These are phyloP conservation scores for Ciona savignyi DNA, from an alignment of 23 tunicate species.

Conservation along the genomic window DNA sequence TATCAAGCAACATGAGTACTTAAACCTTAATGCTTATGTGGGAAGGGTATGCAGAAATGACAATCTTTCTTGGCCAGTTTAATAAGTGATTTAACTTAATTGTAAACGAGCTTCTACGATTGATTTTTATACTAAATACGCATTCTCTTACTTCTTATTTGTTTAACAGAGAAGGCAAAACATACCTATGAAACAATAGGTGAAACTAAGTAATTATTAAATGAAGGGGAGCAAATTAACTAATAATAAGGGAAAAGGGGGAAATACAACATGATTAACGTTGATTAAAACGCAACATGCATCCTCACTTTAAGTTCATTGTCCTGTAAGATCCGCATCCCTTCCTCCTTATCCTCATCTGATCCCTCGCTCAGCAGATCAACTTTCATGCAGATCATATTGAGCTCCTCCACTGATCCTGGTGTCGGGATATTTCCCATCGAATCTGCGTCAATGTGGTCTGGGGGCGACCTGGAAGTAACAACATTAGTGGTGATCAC, in stretches of 20 bases:
- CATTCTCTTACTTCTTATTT: not conserved
- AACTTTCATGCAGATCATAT: constrained; percentile 32
- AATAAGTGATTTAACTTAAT: too few relatives aligned
- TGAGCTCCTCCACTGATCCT: not conserved
- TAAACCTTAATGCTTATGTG: too few relatives aligned
- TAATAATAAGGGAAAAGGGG: not conserved
- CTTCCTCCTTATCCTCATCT: constrained; percentile 64
- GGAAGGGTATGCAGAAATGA: too few relatives aligned
- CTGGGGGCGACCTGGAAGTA: constrained; percentile 15
- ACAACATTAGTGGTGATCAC: too few relatives aligned
- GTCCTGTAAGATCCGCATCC: constrained; percentile 59
- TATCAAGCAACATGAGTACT: too few relatives aligned
- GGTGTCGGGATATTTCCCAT: not conserved
- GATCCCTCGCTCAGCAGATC: constrained; percentile 45
- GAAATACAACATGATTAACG: not conserved
- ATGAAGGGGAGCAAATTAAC: too few relatives aligned
- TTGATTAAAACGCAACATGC: too few relatives aligned
- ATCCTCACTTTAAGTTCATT: constrained; percentile 50
- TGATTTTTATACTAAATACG: not conserved
- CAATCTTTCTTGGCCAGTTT: too few relatives aligned
- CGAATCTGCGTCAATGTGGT: constrained; percentile 2
- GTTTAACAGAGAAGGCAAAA: too few relatives aligned
- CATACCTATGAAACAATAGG: too few relatives aligned
- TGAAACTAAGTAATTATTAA: too few relatives aligned
- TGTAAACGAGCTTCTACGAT: not conserved